Conservation (phyloP, 2,797 vertebrate species). For the Paramormyrops hopkinsi region DNA sequence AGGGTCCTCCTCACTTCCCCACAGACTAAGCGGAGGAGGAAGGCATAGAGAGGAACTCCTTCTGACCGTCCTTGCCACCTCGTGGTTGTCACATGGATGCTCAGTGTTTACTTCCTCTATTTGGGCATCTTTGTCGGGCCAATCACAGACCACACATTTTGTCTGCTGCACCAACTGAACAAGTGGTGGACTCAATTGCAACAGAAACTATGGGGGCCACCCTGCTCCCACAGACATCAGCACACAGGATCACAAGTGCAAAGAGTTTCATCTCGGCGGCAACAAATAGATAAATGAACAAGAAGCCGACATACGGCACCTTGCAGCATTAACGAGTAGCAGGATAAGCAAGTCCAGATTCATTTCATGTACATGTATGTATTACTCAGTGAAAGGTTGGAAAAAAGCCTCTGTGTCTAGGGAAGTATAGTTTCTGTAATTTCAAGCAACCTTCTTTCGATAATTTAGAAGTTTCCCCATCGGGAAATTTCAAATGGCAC, state of each 20-base stretch:
- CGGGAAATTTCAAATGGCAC: background rate
- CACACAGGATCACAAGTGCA: background rate
- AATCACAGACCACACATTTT: background rate
- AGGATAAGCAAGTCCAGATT: background rate
- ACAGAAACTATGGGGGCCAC: background rate
- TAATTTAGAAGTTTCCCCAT: background rate
- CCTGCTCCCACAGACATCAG: background rate
- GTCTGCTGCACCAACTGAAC: background rate
- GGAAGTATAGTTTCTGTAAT: background rate
- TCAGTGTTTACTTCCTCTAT: background rate
- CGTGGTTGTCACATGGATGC: background rate
- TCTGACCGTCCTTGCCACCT: background rate
- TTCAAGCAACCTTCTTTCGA: background rate
- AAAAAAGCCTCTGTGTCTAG: background rate
- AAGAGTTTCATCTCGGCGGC: background rate
- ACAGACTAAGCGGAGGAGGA: constrained; percentile 1
- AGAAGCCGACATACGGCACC: background rate
- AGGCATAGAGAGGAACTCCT: background rate
- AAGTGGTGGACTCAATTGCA: background rate
- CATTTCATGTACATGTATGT: background rate
- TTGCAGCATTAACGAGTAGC: background rate
- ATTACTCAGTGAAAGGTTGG: background rate
- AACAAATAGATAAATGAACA: background rate
- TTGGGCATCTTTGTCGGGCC: background rate
- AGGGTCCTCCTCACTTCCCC: constrained; percentile 19